phyloP scores from a whole-genome alignment of 64 coral and sea anemone species.

The Pachyseris speciosa region DNA sequence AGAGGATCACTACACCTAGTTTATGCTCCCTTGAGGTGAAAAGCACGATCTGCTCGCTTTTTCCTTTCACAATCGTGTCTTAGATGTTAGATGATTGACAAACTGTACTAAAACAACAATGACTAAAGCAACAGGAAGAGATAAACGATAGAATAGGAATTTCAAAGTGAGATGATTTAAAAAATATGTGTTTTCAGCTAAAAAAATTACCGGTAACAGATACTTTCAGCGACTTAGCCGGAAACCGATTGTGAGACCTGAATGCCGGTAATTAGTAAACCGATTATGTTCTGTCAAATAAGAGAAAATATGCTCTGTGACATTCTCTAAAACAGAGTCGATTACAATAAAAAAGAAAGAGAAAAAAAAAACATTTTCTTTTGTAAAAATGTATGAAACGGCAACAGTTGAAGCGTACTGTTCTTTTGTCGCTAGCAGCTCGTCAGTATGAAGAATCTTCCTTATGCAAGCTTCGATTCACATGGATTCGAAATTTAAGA shows the following conservation, averaged over 20 bases:
- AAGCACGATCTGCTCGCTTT: not conserved
- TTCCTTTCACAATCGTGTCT: not conserved
- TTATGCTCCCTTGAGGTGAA: not conserved
- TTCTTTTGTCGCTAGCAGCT: too few relatives aligned
- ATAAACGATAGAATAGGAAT: not conserved
- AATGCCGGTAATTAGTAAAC: not conserved
- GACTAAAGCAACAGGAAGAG: not conserved
- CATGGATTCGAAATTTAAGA: too few relatives aligned
- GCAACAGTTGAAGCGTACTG: too few relatives aligned
- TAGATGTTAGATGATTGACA: not conserved
- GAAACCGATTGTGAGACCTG: not conserved
- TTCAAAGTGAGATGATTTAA: conserved; percentile 2
- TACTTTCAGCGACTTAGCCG: not conserved
- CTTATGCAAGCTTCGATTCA: too few relatives aligned
- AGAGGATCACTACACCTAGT: not conserved
- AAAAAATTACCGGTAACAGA: not conserved
- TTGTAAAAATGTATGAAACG: too few relatives aligned
- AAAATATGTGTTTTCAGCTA: conserved; percentile 15
- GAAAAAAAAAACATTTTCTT: too few relatives aligned
- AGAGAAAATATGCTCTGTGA: too few relatives aligned
- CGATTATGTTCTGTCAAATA: not conserved
- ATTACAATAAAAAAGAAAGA: too few relatives aligned
- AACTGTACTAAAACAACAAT: not conserved
- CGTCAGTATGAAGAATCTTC: too few relatives aligned
- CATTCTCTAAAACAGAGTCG: not conserved